Base-by-base conservation (phyloP, 1,140 invertebrate genomes). In the Bombus affinis region DNA sequence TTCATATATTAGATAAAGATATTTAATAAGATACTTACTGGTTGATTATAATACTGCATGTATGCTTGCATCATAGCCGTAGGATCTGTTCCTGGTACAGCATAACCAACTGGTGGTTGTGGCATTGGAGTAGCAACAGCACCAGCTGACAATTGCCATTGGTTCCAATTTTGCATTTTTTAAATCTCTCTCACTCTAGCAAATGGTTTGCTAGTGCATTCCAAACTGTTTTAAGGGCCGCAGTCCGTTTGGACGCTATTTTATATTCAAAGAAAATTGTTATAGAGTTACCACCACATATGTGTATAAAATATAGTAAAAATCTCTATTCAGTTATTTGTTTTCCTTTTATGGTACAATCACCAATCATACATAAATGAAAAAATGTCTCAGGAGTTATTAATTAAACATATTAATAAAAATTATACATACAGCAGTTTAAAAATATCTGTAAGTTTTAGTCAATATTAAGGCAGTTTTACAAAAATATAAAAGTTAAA, bases 141-240 rank as follows among this genome's bases (percentile, higher is more conserved):
- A 92, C 91, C 93, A 90, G 94, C 81, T 88, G 94, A 91, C 91
- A 95, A 86, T 91, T 93, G 94, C 95, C 95, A 95, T 94, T 93
- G 94, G 75, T 95, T 95, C 95, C 95, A 95, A 91, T 93, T 95
- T 94, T 95, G 94, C 95, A 95, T 95, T 90, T 92, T 93, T 70
- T 77, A 90, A 92, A 87, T 88, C 86, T 92, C 82, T 87, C 57
- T 87, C 76, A 76, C 71, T 85, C 83, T 87, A 91, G 82, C 90
- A 88, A 90, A 84, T 88, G 68, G 72, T 81, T 91, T 84, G 86
- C 84, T 93, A 89, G 89, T 81, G 81, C 93, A 92, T 92, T 91
- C 86, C 86, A 91, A 87, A 90, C 85, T 88, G 86, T 93, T 92
- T 93, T 92, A 91, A 93, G 89, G 90, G 92, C 89, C 88, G 87